Evolutionary conservation across 2,113 vertebrate genomes (phyloP).

Genomic region (Donacobius atricapilla): DNA sequence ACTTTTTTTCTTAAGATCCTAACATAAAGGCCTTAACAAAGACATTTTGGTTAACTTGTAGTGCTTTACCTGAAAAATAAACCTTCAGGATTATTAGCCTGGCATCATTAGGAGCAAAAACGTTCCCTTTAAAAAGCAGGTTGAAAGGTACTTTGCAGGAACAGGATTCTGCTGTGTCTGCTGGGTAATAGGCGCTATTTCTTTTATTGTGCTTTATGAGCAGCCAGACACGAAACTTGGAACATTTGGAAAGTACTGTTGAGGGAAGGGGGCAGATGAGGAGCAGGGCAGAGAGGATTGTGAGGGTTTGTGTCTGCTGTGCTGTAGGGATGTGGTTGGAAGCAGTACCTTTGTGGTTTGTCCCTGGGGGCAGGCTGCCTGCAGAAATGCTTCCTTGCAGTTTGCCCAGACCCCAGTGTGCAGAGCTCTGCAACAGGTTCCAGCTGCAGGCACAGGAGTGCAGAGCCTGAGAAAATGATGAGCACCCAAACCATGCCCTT

Average conservation of each 20-base stretch:
- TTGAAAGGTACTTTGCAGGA: background rate
- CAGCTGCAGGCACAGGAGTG: too few species aligned
- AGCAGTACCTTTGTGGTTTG: background rate
- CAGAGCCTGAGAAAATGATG: background rate
- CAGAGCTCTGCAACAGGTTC: background rate
- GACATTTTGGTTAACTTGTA: background rate
- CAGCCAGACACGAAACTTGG: background rate
- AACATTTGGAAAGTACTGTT: background rate
- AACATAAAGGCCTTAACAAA: background rate
- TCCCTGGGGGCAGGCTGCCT: background rate
- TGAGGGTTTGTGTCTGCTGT: background rate
- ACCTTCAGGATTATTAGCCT: background rate
- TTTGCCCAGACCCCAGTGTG: accelerated
- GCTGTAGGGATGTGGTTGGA: background rate
- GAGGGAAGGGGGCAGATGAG: background rate
- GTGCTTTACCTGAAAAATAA: constrained; percentile 1
- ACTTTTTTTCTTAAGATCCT: background rate
- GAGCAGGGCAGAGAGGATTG: background rate
- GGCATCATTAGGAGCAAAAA: constrained; percentile 14
- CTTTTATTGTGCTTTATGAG: constrained; percentile 9
- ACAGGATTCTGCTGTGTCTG: background rate
- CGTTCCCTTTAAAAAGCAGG: background rate
- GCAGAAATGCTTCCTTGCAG: background rate
- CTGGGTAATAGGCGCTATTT: background rate
- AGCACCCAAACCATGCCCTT: background rate